Base-by-base conservation (phyloP, 2,888 invertebrate genomes). In the Sipha maydis region DNA sequence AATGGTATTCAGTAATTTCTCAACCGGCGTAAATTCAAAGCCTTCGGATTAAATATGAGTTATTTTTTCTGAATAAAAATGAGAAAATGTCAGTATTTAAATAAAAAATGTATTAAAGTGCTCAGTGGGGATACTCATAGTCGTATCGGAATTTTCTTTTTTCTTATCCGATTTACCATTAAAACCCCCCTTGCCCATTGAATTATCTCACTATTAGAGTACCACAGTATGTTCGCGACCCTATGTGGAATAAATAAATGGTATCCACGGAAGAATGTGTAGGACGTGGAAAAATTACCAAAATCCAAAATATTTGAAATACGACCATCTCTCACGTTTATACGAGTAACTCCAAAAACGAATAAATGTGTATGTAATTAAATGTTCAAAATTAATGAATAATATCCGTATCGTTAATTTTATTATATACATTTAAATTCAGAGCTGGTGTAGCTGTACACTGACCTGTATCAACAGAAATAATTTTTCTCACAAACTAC, bases 221-320 rank as follows among this genome's bases (percentile, higher is more conserved):
- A 28, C 28, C 71, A 31, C 28, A 14, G 28, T 71, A 28, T 71
- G 71, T 71, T 71, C 5, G n/a, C 14, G 71, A 71, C 71, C 61
- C n/a, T n/a, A n/a, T 28, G 21, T 56, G 38, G 38, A 69, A 34
- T 67, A 38, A 80, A 80, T 80, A 41, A 67, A 80, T 67, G 80
- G n/a, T 67, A 41, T 41, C 67, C 69, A 67, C 19, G 38, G 9
- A 67, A 80, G 67, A 80, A 80, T 80, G 80, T 38, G 19, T 9
- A 21, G 67, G 41, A 80, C 67, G 80, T 41, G 67, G 25, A 38
- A 67, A 67, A 80, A 80, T 67, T 67, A 67, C 41, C 67, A n/a
- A 67, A 80, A 80, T 80, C 67, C 80, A 67, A 80, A 69, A 41
- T 69, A 80, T 67, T 67, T 38, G 80, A n/a, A 67, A 19, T 67